Conservation (phyloP, 2,888 invertebrate species). For the Syrphus vitripennis region DNA sequence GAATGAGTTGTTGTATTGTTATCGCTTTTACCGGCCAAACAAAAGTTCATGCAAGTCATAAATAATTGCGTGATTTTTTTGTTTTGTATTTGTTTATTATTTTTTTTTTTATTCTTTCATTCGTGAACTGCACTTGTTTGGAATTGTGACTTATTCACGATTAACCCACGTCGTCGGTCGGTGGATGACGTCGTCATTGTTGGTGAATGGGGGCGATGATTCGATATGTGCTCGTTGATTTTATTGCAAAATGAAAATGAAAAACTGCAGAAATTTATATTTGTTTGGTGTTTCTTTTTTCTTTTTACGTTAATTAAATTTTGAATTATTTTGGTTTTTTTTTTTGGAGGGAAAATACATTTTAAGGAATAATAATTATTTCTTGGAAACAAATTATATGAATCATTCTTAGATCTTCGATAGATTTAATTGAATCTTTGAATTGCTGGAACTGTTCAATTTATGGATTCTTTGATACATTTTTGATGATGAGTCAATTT, state of each 20-base stretch:
- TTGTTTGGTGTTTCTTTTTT: not conserved
- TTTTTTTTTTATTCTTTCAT: constrained; percentile 13
- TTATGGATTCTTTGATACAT: not conserved
- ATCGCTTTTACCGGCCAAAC: constrained; percentile 54
- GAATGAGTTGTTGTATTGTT: constrained; percentile 41
- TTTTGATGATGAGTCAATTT: not conserved
- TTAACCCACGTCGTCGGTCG: constrained; percentile 1
- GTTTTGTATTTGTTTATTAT: not conserved
- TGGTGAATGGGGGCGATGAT: constrained; percentile 34
- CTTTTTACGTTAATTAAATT: not conserved
- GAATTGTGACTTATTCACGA: constrained; percentile 21
- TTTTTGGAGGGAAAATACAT: not conserved
- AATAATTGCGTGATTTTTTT: constrained; percentile 32
- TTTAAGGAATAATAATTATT: not conserved
- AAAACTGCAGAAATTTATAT: not conserved
- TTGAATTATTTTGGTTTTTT: not conserved
- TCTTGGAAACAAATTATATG: not conserved
- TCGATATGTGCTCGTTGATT: not conserved
- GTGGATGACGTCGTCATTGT: too few species aligned
- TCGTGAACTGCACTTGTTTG: constrained; percentile 12
- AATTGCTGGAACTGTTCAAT: not conserved
- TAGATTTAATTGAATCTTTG: not conserved
- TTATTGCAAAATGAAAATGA: constrained; percentile 21
- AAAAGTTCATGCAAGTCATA: constrained; percentile 62
- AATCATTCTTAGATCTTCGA: not conserved